Base-by-base conservation (phyloP, 1,140 invertebrate species). In the Hyphantria cunea region DNA sequence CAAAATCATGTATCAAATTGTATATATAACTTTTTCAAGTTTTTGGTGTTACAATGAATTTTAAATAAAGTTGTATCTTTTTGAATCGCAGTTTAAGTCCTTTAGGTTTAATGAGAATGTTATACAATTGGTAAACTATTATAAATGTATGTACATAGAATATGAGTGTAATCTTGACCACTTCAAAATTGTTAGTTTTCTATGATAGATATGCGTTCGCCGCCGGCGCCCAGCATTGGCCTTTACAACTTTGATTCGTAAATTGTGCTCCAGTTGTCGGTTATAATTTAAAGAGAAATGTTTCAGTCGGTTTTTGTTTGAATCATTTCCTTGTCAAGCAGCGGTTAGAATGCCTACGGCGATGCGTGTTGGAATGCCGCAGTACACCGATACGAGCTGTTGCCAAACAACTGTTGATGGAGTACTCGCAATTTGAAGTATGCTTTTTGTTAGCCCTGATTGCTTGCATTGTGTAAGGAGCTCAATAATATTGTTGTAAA, bases 291-390 rank as follows among this genome's bases (percentile, higher is more conserved):
- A 58, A 34, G 42, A 42, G 41, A 39, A 45, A 31, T 37, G 17
- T 25, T 42, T 12, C 12, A 47, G 42, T 50, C 53, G 39, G 33
- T 65, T 70, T 78, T 68, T 72, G 74, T 71, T 74, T 66, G 70
- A 70, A 71, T 79, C 66, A 73, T 74, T 64, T 70, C 62, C 56
- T 63, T 69, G 66, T 68, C 67, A 47, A 63, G 44, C 50, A 34
- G 44, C 33, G 55, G 32, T 31, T 13, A 12, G 13, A 58, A 10
- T 7, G 55, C 55, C 45, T 32, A 10, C 58, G 76, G 67, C 62
- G 50, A 54, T 64, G 67, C 72, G 74, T 81, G 77, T 80, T 73
- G 77, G 81, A 81, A 81, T 78, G 78, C 67, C 51, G 64, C 68
- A 72, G 66, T 58, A 70, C 58, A 56, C n/a, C 31, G 37, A 37